phyloP scores from a whole-genome alignment of 2,113 vertebrate species.

The Rhodinocichla rosea region DNA sequence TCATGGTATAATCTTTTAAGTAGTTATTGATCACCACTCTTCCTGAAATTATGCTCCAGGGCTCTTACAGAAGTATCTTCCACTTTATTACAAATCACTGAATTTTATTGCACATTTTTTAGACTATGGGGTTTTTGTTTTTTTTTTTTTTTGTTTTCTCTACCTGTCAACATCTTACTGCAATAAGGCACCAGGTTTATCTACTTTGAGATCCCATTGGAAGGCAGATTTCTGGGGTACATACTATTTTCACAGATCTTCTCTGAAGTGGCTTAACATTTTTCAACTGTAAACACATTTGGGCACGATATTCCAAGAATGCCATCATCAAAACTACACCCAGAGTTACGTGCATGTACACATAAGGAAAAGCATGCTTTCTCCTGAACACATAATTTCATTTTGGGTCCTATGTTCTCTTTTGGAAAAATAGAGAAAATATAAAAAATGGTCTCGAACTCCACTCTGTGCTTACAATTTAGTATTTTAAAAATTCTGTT shows the following conservation, averaged over 20 bases:
- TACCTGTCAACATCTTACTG: not conserved
- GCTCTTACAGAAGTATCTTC: not conserved
- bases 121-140: accelerated
- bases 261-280: not conserved
- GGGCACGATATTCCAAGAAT: not conserved
- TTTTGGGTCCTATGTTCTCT: not conserved
- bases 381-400: not conserved
- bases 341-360: not conserved
- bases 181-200: not conserved
- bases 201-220: not conserved
- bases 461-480: not conserved
- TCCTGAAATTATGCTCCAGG: not conserved
- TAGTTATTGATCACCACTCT: not conserved
- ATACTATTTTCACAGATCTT: not conserved
- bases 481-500: not conserved
- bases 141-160: not conserved
- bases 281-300: not conserved
- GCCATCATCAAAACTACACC: not conserved
- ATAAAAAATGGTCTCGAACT: not conserved
- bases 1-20: not conserved
- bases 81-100: not conserved
- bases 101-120: not conserved
- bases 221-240: not conserved
- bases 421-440: not conserved
- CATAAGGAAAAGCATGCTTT: not conserved